Percentiles rank a stretch among this genome's conserved stretches.
phyloP scores from a whole-genome alignment of 2,797 vertebrate genomes.

The Anguilla pacifica region DNA sequence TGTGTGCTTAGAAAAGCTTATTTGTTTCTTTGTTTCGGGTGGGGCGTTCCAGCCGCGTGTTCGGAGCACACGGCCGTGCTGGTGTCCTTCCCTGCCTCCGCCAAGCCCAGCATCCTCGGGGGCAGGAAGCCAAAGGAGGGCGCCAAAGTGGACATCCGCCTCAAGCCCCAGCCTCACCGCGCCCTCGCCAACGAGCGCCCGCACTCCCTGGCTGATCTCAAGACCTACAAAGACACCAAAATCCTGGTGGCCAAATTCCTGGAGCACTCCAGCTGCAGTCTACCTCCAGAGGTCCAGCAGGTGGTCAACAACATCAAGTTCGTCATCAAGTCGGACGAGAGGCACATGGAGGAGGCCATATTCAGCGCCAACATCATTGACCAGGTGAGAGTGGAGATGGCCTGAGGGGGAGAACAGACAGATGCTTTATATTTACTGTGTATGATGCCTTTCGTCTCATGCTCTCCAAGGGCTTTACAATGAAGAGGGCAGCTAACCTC shows the following conservation, averaged over 20 bases:
- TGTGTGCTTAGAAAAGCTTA: background rate
- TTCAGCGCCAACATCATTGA: conserved; percentile 88
- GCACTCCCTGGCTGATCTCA: conserved; percentile 86
- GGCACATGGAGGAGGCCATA: conserved; percentile 91
- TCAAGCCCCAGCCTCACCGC: conserved; percentile 72
- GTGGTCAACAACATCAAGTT: conserved; percentile 88
- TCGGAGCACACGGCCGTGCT: conserved; percentile 57
- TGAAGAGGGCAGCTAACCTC: no score
- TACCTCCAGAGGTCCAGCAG: conserved; percentile 88
- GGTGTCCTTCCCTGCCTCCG: conserved; percentile 55
- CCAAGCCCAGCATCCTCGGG: conserved; percentile 62
- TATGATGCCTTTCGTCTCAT: no score
- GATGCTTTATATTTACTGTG: background rate
- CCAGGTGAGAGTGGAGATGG: conserved; percentile 72
- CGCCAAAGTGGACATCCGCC: conserved; percentile 68
- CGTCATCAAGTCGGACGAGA: conserved; percentile 88
- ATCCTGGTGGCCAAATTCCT: conserved; percentile 94
- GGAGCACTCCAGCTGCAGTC: conserved; percentile 88
- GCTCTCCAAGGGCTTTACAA: no score
- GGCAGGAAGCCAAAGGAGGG: conserved; percentile 72
- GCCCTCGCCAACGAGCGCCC: conserved; percentile 76
- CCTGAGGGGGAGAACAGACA: background rate
- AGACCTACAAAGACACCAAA: conserved; percentile 91
- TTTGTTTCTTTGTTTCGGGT: background rate
- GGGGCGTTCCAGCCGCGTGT: conserved; percentile 57